phyloP scores from a whole-genome alignment of 2,797 vertebrate genomes.

The Mastacembelus armatus region DNA sequence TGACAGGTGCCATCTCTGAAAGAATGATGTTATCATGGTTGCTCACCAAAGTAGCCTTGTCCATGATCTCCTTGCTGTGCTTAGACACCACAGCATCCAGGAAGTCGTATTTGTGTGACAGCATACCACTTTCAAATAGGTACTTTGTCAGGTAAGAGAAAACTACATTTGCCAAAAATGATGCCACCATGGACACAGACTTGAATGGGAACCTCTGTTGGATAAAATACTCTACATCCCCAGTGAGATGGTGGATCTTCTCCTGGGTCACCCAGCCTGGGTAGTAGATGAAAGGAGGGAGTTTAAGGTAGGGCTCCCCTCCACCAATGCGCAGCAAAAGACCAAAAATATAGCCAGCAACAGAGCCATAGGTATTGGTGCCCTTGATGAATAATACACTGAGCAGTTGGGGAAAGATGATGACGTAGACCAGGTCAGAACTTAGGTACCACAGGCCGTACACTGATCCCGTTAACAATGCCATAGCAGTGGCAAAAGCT shows the following conservation, averaged over 20 bases:
- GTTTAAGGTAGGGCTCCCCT: conserved; percentile 93
- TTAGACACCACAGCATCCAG: conserved; percentile 94
- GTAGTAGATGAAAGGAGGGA: conserved; percentile 94
- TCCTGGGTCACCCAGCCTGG: conserved; percentile 90
- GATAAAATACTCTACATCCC: conserved; percentile 82
- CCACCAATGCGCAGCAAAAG: conserved; percentile 93
- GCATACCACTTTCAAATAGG: conserved; percentile 93
- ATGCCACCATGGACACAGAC: conserved; percentile 91
- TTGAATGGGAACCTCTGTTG: conserved; percentile 96
- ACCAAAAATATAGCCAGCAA: conserved; percentile 92
- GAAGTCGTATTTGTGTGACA: conserved; percentile 94
- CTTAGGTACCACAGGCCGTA: conserved; percentile 98
- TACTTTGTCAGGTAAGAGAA: conserved; percentile 94
- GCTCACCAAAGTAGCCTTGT: conserved; percentile 93
- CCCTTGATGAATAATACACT: conserved; percentile 95
- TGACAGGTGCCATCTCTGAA: conserved; percentile 93
- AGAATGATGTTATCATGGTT: conserved; percentile 92
- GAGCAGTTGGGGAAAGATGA: conserved; percentile 97
- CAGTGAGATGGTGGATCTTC: conserved; percentile 79
- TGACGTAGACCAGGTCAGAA: conserved; percentile 96
- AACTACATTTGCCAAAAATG: conserved; percentile 89
- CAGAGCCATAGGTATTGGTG: conserved; percentile 96
- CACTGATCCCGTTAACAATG: conserved; percentile 92
- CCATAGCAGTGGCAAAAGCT: conserved; percentile 93
- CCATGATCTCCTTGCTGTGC: conserved; percentile 97